Base-by-base conservation (phyloP, 2,113 vertebrate species). In the Neopipo cinnamomea region DNA sequence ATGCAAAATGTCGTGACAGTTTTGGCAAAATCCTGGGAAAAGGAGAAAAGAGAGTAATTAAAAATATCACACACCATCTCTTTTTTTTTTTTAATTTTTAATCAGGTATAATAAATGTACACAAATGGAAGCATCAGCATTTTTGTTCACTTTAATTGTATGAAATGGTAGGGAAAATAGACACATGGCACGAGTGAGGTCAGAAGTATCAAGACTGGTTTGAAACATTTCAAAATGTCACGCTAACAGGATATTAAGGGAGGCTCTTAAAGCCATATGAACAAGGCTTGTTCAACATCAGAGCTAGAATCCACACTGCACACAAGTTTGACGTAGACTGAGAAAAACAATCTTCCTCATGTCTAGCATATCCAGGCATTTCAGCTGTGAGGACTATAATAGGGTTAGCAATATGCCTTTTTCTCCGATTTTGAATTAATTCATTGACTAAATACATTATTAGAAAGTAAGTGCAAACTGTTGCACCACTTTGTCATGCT, bases 181-280 rank as follows among this genome's bases (percentile, higher is more conserved):
- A 96, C 71, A 83, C 39, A 85, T 49, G 52, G 75, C 73, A 74
- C 87, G 71, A 92, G 56, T 81, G 90, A 95, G 82, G 91, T 93
- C 94, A 93, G 68, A 93, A 91, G 21, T 88, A 86, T 73, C 65
- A 74, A 94, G 95, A 93, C 93, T 90, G 93, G 92, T 94, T 96
- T 19, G 6, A 91, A 96, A 94, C 84, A 86, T 96, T 90, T 93
- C 88, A 70, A 86, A 92, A 90, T 92, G 88, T 86, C 83, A 90
- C 55, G 68, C 88, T 89, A 85, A 86, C 20, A 79, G 58, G 31
- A 44, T 75, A 77, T 39, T 77, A 83, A 50, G 14, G 12, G 44
- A 93, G 89, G 52, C 20, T 88, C 91, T 88, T 71, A 88, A 77
- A 90, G 67, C 39, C 39, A 25, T 74, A 41, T 11, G 12, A 88